phyloP scores from a whole-genome alignment of 2,113 vertebrate species.

The Ovis canadensis region DNA sequence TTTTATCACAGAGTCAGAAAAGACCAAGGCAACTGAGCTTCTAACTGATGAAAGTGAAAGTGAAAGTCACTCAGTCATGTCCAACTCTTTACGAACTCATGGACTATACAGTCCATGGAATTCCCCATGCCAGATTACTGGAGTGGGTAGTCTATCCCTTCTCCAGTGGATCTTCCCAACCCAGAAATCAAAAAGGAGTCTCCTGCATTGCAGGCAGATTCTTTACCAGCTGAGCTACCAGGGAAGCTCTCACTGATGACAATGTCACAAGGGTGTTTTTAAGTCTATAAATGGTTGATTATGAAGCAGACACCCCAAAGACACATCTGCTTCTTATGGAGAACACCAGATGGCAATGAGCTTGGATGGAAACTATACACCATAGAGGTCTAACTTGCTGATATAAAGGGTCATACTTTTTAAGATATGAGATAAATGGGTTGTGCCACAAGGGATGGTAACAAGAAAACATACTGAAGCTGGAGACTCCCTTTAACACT shows the following conservation, averaged over 20 bases:
- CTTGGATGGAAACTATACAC: background rate
- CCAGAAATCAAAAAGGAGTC: background rate
- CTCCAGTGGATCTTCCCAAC: background rate
- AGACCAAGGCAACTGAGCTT: background rate
- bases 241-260: background rate
- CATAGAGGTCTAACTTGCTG: background rate
- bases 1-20: background rate
- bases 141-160: background rate
- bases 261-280: background rate
- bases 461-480: background rate
- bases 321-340: background rate
- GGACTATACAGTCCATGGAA: background rate
- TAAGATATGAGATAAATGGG: background rate
- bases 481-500: background rate
- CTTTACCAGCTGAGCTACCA: background rate
- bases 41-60: background rate
- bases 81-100: background rate
- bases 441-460: background rate
- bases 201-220: background rate
- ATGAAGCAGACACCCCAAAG: background rate
- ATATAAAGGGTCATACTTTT: background rate
- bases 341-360: background rate
- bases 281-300: background rate
- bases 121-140: background rate
- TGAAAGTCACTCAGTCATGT: background rate